phyloP scores from a whole-genome alignment of 92 coral and sea anemone species.

The Parazoanthus atlanticus region DNA sequence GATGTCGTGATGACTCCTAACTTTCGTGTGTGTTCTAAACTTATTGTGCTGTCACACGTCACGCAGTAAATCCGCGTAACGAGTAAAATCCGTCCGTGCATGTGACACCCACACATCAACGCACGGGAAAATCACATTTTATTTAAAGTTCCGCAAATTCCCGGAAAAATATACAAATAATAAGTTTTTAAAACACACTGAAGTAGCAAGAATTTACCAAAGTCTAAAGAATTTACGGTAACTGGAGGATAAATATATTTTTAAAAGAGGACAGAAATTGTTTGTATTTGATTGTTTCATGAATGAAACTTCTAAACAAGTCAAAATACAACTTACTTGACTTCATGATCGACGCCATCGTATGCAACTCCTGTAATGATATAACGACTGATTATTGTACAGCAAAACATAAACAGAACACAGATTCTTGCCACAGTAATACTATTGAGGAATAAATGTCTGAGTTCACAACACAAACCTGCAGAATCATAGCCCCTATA shows the following conservation, averaged over 20 bases:
- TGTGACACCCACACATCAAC: neutral
- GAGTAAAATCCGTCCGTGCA: neutral
- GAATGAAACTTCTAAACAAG: slow-evolving; percentile 7
- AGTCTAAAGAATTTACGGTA: neutral
- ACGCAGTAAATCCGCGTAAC: slow-evolving; percentile 5
- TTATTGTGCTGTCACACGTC: slow-evolving; percentile 28
- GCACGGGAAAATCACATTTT: neutral
- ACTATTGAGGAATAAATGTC: neutral
- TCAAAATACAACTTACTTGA: slow-evolving; percentile 58
- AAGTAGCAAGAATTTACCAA: neutral
- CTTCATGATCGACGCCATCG: slow-evolving; percentile 65
- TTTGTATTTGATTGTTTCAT: neutral
- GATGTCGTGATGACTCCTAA: neutral
- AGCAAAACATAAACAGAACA: neutral
- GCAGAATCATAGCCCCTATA: slow-evolving; percentile 98
- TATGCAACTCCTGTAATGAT: slow-evolving; percentile 82
- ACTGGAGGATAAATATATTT: neutral
- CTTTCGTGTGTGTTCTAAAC: neutral
- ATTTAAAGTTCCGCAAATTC: slow-evolving; percentile 35
- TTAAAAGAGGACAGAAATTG: slow-evolving; percentile 32
- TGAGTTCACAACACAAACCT: slow-evolving; percentile 61
- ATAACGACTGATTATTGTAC: neutral
- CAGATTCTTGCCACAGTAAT: neutral
- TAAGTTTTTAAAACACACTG: neutral
- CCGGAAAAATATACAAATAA: neutral